These are phyloP conservation scores for Cynocephalus volans DNA, from an alignment of 2,113 vertebrate species.

Conservation along the genomic window DNA sequence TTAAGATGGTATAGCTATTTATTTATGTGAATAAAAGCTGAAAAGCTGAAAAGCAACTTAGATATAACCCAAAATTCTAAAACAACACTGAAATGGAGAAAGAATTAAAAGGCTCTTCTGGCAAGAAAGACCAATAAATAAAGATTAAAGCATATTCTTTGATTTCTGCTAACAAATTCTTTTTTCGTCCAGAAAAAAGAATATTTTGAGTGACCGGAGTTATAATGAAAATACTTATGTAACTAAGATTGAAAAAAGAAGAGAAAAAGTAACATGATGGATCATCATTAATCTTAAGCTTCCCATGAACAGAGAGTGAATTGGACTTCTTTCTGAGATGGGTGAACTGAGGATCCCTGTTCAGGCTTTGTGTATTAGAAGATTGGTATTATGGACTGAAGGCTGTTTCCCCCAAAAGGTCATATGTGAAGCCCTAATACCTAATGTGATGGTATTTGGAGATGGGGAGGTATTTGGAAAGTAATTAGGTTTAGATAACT, in stretches of 20 bases:
- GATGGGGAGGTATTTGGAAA: not conserved
- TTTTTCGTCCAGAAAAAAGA: not conserved
- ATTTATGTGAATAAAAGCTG: not conserved
- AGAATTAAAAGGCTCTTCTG: not conserved
- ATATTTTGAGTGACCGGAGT: not conserved
- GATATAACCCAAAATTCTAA: not conserved
- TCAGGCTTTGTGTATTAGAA: not conserved
- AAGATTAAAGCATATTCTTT: not conserved
- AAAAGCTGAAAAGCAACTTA: conserved; percentile 41
- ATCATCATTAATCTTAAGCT: not conserved
- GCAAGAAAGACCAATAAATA: not conserved
- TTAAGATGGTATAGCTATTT: not conserved
- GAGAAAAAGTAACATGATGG: not conserved
- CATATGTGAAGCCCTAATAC: not conserved
- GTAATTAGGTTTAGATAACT: not conserved
- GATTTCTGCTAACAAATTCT: not conserved
- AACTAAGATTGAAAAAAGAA: not conserved
- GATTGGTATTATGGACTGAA: not conserved
- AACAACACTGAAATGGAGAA: not conserved
- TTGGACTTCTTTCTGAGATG: not conserved
- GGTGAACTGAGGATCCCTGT: not conserved
- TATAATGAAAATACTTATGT: not conserved
- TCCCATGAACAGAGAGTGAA: not conserved
- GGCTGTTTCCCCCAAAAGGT: not conserved
- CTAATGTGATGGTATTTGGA: not conserved